Conservation (phyloP, 1,140 invertebrate species). For the Drosophila neocordata region DNA sequence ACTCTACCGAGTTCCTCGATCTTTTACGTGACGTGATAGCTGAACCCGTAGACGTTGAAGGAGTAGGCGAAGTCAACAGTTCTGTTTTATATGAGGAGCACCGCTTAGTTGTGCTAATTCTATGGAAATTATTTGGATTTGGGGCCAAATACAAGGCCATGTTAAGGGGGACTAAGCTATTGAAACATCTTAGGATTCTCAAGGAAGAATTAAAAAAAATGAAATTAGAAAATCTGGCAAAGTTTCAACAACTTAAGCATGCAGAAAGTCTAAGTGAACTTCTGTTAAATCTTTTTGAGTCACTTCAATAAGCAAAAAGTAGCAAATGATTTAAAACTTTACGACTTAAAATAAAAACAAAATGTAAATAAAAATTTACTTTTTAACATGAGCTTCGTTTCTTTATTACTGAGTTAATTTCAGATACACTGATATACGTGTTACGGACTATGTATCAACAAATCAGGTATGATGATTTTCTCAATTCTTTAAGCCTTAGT, state of each 20-base stretch:
- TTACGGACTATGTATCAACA: no score
- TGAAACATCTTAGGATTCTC: constrained; percentile 39
- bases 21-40: constrained; percentile 49
- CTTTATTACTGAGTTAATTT: no score
- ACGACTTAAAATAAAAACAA: no score
- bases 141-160: constrained; percentile 62
- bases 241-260: constrained; percentile 3
- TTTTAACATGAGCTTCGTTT: no score
- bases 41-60: constrained; percentile 15
- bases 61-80: not conserved
- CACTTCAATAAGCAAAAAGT: constrained; percentile 13
- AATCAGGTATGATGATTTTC: no score
- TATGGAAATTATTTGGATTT: constrained; percentile 71
- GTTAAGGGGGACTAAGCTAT: constrained; percentile 63
- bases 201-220: constrained; percentile 19
- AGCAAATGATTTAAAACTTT: no score
- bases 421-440: no score
- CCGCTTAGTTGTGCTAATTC: constrained; percentile 41
- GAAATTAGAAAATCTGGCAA: constrained; percentile 7
- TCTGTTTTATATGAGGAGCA: constrained; percentile 58
- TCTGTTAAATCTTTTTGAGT: constrained; percentile 14
- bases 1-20: constrained; percentile 40
- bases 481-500: no score
- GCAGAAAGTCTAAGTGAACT: constrained; percentile 22
- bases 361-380: no score